A percentile compares a stretch with the other conserved stretches of the same genome.
Conservation (phyloP, 2,113 vertebrate genomes). For the Astur gentilis region DNA sequence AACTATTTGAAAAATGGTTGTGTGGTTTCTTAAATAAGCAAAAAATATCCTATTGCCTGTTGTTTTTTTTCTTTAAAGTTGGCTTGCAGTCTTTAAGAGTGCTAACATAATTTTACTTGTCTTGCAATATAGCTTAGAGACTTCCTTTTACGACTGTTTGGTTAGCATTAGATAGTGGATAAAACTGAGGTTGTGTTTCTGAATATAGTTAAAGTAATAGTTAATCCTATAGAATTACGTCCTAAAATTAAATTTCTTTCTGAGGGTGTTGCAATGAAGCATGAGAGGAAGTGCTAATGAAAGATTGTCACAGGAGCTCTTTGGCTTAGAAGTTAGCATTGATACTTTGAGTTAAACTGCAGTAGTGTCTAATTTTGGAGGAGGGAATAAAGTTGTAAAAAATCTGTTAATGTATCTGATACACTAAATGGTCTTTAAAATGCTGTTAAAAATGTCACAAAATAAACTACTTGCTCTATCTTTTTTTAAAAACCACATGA, state of each 20-base stretch:
- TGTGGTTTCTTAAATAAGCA: not conserved
- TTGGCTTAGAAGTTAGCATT: not conserved
- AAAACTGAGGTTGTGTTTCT: not conserved
- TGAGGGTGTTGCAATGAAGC: not conserved
- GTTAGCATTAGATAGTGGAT: not conserved
- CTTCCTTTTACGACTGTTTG: not conserved
- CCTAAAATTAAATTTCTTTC: not conserved
- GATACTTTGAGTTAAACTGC: not conserved
- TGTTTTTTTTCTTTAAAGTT: not conserved
- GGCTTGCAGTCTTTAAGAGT: not conserved
- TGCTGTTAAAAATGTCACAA: not conserved
- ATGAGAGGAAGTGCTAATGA: not conserved
- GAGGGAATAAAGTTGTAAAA: not conserved
- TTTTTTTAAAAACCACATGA: not conserved
- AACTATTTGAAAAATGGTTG: not conserved
- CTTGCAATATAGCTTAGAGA: not conserved
- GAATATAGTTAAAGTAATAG: not conserved
- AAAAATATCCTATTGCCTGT: not conserved
- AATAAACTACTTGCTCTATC: not conserved
- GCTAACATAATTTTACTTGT: not conserved
- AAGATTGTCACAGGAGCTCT: not conserved
- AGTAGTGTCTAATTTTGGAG: not conserved
- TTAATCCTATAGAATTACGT: not conserved
- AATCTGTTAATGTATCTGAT: not conserved
- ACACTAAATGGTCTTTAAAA: not conserved